Base-by-base conservation (phyloP, 1,140 invertebrate species). In the Streblospio benedicti region DNA sequence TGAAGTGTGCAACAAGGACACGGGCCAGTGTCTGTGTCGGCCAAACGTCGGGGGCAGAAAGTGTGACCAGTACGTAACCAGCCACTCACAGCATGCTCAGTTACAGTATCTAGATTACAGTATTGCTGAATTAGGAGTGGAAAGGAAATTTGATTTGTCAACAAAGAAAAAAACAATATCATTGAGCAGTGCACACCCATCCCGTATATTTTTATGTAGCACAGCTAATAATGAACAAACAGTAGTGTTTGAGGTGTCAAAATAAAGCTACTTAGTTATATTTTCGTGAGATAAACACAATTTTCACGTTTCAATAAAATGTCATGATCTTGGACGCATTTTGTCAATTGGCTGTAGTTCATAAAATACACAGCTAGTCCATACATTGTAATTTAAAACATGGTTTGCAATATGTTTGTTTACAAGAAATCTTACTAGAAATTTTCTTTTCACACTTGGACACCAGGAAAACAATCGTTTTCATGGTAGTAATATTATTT, bases 71-170 rank as follows among this genome's bases (percentile, higher is more conserved):
- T 89, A 93, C 0, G 86, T 89, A 66, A n/a, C n/a, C 35, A 57
- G 28, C 14, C 28, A 18, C 33, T 20, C 18, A 89, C 94, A 76
- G 89, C 90, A 67, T 93, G 87, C 71, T 99, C 89, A 67, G 88
- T 89, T 41, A 87, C 88, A 12, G 83, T 85, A 50, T n/a, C 76
- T 97, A n/a, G 90, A 96, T 76, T 87, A 87, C 66, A 79, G 89
- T 25, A 82, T 89, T 6, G 90, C 90, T 71, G 95, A 99, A 79
- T 94, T 88, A 14, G 9, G 6, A 25, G 14, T 16, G 6, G 12
- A 12, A 49, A 9, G 45, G 14, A 49, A 38, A 9, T 9, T 38
- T 38, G 35, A 9, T 38, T 9, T 38, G 9, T 9, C 9, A 9
- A 9, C 9, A n/a, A n/a, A n/a, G n/a, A 38, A 38, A 9, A n/a